Base-by-base conservation (phyloP, 2,797 vertebrate species). In the Aplochiton taeniatus region DNA sequence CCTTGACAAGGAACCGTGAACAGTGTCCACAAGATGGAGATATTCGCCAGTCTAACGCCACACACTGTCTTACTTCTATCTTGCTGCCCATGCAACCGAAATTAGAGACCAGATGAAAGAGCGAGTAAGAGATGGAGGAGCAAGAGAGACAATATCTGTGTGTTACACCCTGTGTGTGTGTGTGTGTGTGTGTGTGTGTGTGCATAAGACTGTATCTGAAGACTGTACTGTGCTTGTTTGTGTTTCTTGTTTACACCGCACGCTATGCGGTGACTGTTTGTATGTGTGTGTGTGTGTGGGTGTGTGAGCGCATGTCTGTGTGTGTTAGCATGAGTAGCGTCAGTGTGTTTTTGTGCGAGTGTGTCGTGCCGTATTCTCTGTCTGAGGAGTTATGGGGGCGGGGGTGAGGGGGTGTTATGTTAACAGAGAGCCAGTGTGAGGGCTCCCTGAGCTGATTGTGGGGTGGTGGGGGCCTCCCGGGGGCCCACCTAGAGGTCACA, bases 21-120 rank as follows among this genome's bases (percentile, higher is more conserved):
- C 4, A 63, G 11, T 76, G 87, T 86, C 92, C 92, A 94, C 93
- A 91, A 93, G 93, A 93, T 93, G 93, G 92, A 85, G 92, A 88
- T 91, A 90, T 92, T 89, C 82, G 92, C 91, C 86, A 92, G 88
- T 90, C 86, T 89, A 90, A 85, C 57, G 70, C 69, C 61, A 47
- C 13, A 49, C 31, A 6, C 6, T 31, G 31, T 6, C 12, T 58
- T 66, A 58, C 61, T 55, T 56, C 73, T 63, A 69, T 68, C 64
- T 72, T 75, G 57, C 70, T 78, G 44, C 50, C 72, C 71, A 71
- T 58, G 69, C 73, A 81, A 70, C 57, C 60, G 51, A 48, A 64
- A 47, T 13, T 7, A 46, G 31, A 54, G 54, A 49, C 19, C 31
- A 20, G 19, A 41, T 14, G 53, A 51, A 51, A 50, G 53, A 61